Conservation (phyloP, 2,888 invertebrate species). For the Conchocele bisecta region DNA sequence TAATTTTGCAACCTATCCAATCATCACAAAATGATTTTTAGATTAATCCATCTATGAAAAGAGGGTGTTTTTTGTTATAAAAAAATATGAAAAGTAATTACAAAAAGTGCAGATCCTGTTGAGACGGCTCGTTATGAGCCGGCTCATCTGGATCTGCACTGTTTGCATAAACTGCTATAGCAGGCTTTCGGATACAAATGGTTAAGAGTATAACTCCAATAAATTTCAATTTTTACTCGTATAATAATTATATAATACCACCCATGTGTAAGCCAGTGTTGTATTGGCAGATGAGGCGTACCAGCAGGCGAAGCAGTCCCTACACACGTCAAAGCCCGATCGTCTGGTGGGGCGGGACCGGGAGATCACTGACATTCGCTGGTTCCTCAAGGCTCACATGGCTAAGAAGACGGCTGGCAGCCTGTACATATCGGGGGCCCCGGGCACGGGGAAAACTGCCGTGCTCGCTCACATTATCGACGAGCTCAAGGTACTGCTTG, state of each 20-base stretch:
- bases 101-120: too few species aligned
- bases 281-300: slow-evolving; percentile 72
- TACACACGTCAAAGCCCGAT: slow-evolving; percentile 85
- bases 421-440: slow-evolving; percentile 97
- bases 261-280: not conserved
- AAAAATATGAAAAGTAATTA: too few species aligned
- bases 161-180: too few species aligned
- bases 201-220: not conserved
- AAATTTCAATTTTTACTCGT: not conserved
- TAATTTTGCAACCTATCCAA: too few species aligned
- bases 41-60: too few species aligned
- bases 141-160: too few species aligned
- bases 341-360: slow-evolving; percentile 88
- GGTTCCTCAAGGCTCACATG: slow-evolving; percentile 88
- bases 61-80: too few species aligned
- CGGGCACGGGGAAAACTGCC: slow-evolving; percentile 98
- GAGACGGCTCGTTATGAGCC: too few species aligned
- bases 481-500: slow-evolving; percentile 87
- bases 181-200: too few species aligned
- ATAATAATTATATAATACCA: not conserved
- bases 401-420: slow-evolving; percentile 88
- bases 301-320: slow-evolving; percentile 83
- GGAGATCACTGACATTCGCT: slow-evolving; percentile 88
- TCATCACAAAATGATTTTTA: too few species aligned
- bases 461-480: slow-evolving; percentile 90